phyloP scores from a whole-genome alignment of 2,888 invertebrate genomes.

The Didymodactylos carnosus region DNA sequence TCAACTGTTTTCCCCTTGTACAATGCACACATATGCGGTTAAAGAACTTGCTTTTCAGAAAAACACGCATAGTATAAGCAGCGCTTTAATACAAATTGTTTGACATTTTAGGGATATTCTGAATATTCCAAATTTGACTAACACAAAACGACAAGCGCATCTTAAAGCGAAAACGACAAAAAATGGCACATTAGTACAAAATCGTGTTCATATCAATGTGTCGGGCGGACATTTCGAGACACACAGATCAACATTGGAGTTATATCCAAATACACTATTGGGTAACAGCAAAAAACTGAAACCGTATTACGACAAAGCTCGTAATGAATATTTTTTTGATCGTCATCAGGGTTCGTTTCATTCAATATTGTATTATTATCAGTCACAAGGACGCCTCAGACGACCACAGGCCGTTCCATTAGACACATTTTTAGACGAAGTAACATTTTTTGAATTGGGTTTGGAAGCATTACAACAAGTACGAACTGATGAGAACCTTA shows the following conservation, averaged over 20 bases:
- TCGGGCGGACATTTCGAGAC: slow-evolving; percentile 31
- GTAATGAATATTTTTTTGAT: slow-evolving; percentile 30
- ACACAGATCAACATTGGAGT: slow-evolving; percentile 26
- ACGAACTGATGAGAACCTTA: slow-evolving; percentile 26
- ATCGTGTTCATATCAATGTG: slow-evolving; percentile 20
- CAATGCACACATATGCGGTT: too few relatives aligned
- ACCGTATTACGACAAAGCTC: slow-evolving; percentile 24
- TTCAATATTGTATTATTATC: slow-evolving; percentile 31
- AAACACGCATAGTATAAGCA: too few relatives aligned
- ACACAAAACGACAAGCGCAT: too few relatives aligned
- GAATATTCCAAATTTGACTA: too few relatives aligned
- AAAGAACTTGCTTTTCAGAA: too few relatives aligned
- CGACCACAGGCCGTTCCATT: slow-evolving; percentile 36
- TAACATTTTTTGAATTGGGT: slow-evolving; percentile 35
- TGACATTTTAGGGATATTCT: too few relatives aligned
- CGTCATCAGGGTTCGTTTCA: slow-evolving; percentile 30
- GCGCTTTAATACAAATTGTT: too few relatives aligned
- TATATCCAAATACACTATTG: slow-evolving; percentile 27
- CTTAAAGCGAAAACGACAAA: too few relatives aligned
- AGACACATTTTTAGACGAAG: slow-evolving; percentile 35
- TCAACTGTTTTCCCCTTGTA: too few relatives aligned
- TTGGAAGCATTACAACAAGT: slow-evolving; percentile 18
- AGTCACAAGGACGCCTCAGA: slow-evolving; percentile 34
- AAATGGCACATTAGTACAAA: neutral
- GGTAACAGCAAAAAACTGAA: slow-evolving; percentile 24